A percentile compares a stretch with the other conserved stretches of the same genome.
Evolutionary conservation across 2,888 invertebrate genomes (phyloP).

Genomic region (Apamea epomidion): DNA sequence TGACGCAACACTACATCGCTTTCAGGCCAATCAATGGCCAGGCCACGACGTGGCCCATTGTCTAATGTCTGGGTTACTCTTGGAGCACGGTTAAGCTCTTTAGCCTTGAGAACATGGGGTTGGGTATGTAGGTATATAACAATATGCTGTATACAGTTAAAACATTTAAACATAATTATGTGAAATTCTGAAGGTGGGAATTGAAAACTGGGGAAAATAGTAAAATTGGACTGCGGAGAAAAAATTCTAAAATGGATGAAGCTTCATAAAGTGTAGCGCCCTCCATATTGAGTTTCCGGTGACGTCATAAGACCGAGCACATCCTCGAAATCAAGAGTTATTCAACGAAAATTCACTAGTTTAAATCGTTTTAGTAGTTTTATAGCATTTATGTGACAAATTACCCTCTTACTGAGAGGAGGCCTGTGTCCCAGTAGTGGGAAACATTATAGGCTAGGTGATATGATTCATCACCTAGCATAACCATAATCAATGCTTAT

Average conservation of each 20-base stretch:
- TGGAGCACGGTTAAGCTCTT: conserved; percentile 46
- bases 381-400: no score
- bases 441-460: no score
- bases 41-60: conserved; percentile 21
- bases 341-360: background rate
- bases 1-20: conserved; percentile 39
- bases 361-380: background rate
- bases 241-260: background rate
- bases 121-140: background rate
- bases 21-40: conserved; percentile 36
- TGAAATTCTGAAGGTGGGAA: background rate
- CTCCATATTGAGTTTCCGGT: conserved; percentile 12
- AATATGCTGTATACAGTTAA: conserved; percentile 7
- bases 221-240: background rate
- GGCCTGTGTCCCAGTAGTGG: no score
- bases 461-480: no score
- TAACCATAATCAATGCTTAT: no score
- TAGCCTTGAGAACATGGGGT: conserved; percentile 30
- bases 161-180: conserved; percentile 6
- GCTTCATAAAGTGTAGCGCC: background rate
- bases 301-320: background rate
- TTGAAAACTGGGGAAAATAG: background rate
- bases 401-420: no score
- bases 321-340: background rate
- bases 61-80: conserved; percentile 42